phyloP scores from a whole-genome alignment of 2,888 invertebrate species.

The Criorhina ranunculi region DNA sequence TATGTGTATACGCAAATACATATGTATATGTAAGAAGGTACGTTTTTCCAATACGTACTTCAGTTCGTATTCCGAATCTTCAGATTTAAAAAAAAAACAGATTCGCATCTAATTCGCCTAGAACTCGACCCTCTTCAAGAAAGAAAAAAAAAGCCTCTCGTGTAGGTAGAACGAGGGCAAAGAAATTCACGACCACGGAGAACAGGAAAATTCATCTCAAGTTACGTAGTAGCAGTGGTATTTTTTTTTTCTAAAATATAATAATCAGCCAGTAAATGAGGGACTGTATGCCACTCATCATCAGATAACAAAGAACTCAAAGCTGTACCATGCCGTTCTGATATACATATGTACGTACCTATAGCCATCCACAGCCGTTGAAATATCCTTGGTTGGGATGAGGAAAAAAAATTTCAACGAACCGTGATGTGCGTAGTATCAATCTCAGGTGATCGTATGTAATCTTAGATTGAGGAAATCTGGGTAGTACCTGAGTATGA shows the following conservation, averaged over 20 bases:
- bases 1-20: constrained; percentile 9
- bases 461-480: constrained; percentile 74
- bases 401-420: constrained; percentile 54
- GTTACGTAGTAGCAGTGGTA: constrained; percentile 75
- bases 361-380: constrained; percentile 45
- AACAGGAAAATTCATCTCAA: constrained; percentile 79
- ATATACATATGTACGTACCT: constrained; percentile 32
- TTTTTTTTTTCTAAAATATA: constrained; percentile 63
- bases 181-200: constrained; percentile 66
- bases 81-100: constrained; percentile 52
- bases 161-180: constrained; percentile 47
- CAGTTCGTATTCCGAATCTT: constrained; percentile 29
- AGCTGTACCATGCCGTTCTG: constrained; percentile 53
- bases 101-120: constrained; percentile 72
- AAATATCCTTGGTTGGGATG: constrained; percentile 60
- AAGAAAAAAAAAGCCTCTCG: constrained; percentile 34
- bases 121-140: constrained; percentile 66
- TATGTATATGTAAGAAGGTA: constrained; percentile 19
- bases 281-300: constrained; percentile 75
- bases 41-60: constrained; percentile 40
- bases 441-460: constrained; percentile 75
- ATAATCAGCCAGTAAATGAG: constrained; percentile 75
- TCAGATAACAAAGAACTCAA: constrained; percentile 74
- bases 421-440: constrained; percentile 68
- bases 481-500: constrained; percentile 45